Base-by-base conservation (phyloP, 2,113 vertebrate genomes). In the Alces alces region DNA sequence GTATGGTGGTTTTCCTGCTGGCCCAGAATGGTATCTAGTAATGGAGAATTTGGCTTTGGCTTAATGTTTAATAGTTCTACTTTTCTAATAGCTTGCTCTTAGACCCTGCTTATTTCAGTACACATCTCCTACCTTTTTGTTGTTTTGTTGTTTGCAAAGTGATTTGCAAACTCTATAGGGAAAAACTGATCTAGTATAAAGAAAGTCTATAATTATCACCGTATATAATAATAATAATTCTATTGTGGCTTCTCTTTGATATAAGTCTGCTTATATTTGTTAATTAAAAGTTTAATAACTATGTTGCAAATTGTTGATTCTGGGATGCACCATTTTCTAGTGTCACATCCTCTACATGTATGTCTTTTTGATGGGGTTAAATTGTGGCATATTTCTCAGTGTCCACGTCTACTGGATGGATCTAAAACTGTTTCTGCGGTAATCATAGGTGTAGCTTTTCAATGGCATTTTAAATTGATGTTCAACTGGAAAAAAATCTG, bases 221-320 rank as follows among this genome's bases (percentile, higher is more conserved):
- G 58, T n/a, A 54, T 54, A 47, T 84, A 90, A 61, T 89, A 98
- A n/a, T 82, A 86, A 85, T 9, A 88, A 86, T 55, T 79, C 3
- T 25, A 11, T 61, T 86, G 58, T 6, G 57, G 33, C 55, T 66
- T 93, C 39, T 91, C 52, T 61, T 61, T 23, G 70, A 61, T 76
- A 36, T 33, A n/a, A 89, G 91, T 97, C n/a, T 83, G 2, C 78
- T 97, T 73, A 5, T 89, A 47, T 87, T 78, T 87, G 50, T 93
- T 96, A 92, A 87, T 39, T 15, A 58, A 97, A 98, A 61, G n/a
- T 93, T 96, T 92, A 93, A 50, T 7, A 91, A 96, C 28, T 27
- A 90, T 50, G 80, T 80, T 50, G 76, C 55, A 96, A 97, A 76
- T 54, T 16, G 13, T 10, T 28, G 21, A 85, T 43, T 82, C 55